These are phyloP conservation scores for Hyposmocoma kahamanoa DNA, from an alignment of 1,140 invertebrate species.

Conservation along the genomic window DNA sequence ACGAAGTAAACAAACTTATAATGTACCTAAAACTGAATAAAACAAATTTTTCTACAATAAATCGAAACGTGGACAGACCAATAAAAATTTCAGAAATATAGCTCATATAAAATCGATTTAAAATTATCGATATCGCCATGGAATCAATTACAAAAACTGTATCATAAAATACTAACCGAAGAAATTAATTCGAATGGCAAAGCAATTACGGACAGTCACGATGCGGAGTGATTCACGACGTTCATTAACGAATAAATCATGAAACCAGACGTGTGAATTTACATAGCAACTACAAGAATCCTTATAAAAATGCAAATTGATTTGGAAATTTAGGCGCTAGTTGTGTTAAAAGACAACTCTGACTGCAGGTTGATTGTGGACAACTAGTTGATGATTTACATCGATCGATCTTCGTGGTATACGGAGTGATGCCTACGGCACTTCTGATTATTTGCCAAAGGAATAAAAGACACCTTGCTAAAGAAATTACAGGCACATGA, in stretches of 20 bases:
- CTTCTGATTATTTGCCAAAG: too few relatives aligned
- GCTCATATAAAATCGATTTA: constrained; percentile 26
- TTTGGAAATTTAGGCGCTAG: constrained; percentile 13
- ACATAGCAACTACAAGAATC: constrained; percentile 40
- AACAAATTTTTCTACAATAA: too few relatives aligned
- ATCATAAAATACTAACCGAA: constrained; percentile 54
- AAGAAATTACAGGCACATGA: too few relatives aligned
- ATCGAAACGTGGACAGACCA: constrained; percentile 7
- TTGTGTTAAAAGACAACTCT: too few relatives aligned
- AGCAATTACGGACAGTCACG: constrained; percentile 65
- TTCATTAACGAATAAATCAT: constrained; percentile 55
- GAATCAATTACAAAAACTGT: constrained; percentile 63
- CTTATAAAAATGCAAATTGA: constrained; percentile 46
- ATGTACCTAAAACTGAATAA: too few relatives aligned
- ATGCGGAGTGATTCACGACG: constrained; percentile 56
- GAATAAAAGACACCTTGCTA: too few relatives aligned
- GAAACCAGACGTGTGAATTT: constrained; percentile 44
- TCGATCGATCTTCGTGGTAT: too few relatives aligned
- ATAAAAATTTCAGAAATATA: constrained; percentile 36
- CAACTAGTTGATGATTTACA: too few relatives aligned
- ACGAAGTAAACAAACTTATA: too few relatives aligned
- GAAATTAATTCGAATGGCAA: constrained; percentile 64
- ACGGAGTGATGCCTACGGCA: too few relatives aligned
- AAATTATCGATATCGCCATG: constrained; percentile 45
- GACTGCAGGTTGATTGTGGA: too few relatives aligned